A percentile compares a stretch with the other conserved stretches of the same genome.
Evolutionary conservation across 2,797 vertebrate genomes (phyloP).

Genomic region (Leuciscus waleckii): DNA sequence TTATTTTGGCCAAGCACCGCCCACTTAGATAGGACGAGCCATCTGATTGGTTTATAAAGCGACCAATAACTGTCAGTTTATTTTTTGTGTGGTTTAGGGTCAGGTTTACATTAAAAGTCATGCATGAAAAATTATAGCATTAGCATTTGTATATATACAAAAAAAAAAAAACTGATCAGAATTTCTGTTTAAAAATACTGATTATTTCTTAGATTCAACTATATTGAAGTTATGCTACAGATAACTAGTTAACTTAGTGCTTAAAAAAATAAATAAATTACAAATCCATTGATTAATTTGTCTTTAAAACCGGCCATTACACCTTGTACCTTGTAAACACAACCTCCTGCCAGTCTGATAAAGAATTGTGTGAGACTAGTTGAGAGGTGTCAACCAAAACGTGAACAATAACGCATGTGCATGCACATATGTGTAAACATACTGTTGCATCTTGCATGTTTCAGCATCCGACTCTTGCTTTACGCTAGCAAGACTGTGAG

Average conservation of each 20-base stretch:
- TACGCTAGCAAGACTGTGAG: constrained; percentile 66
- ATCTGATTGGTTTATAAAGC: no score
- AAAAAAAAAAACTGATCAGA: background rate
- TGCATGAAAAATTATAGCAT: background rate
- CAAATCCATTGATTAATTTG: background rate
- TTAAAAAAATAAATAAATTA: no score
- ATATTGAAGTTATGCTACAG: background rate
- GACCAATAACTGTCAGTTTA: no score
- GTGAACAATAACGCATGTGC: constrained; percentile 8
- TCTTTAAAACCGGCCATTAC: background rate
- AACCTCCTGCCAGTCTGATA: background rate
- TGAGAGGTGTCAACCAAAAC: background rate
- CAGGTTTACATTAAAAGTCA: background rate
- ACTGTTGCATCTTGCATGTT: constrained; percentile 2
- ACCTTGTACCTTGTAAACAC: background rate
- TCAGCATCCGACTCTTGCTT: constrained; percentile 37
- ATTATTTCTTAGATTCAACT: background rate
- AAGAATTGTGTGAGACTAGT: background rate
- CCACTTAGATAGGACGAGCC: no score
- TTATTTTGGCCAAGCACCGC: background rate
- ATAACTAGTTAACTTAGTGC: background rate
- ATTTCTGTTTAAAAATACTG: no score
- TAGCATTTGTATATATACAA: background rate
- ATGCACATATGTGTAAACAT: background rate
- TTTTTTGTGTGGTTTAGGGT: background rate